A percentile compares a stretch with the other conserved stretches of the same genome.
Evolutionary conservation across 2,888 invertebrate genomes (phyloP).

Genomic region (Adelphocoris suturalis): DNA sequence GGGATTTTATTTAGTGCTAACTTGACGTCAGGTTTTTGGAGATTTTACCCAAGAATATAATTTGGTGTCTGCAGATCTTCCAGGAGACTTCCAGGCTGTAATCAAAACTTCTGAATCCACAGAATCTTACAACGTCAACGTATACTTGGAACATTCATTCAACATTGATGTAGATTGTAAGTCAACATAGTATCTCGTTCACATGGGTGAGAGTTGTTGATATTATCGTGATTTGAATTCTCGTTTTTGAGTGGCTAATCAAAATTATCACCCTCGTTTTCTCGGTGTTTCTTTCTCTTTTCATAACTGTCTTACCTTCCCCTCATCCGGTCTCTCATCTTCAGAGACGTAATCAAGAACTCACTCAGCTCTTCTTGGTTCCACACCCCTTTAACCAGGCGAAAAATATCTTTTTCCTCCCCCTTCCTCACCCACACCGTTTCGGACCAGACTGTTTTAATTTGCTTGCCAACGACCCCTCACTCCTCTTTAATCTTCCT

Average conservation of each 20-base stretch:
- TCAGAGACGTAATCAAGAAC: slow-evolving; percentile 61
- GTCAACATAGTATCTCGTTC: too few relatives aligned
- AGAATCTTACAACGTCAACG: too few relatives aligned
- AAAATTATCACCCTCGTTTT: neutral
- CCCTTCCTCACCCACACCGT: neutral
- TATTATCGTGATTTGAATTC: neutral
- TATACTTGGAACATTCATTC: too few relatives aligned
- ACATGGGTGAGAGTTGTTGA: neutral
- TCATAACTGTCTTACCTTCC: slow-evolving; percentile 36
- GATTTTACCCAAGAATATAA: too few relatives aligned
- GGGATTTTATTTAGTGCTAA: too few relatives aligned
- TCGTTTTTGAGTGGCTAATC: neutral
- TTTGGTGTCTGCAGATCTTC: too few relatives aligned
- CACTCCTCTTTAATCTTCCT: slow-evolving; percentile 63
- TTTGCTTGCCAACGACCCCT: slow-evolving; percentile 56
- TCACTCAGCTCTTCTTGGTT: slow-evolving; percentile 32
- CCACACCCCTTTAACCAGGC: slow-evolving; percentile 38
- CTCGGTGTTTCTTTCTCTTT: neutral
- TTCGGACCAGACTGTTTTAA: slow-evolving; percentile 62
- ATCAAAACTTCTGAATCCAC: too few relatives aligned
- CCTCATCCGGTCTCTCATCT: slow-evolving; percentile 34
- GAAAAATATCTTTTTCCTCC: slow-evolving; percentile 61
- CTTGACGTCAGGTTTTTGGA: too few relatives aligned
- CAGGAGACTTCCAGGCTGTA: too few relatives aligned
- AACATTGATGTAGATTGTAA: too few relatives aligned